Percentiles rank a stretch among this genome's conserved stretches.
phyloP scores from a whole-genome alignment of 2,113 vertebrate species.

The Loxodonta africana region DNA sequence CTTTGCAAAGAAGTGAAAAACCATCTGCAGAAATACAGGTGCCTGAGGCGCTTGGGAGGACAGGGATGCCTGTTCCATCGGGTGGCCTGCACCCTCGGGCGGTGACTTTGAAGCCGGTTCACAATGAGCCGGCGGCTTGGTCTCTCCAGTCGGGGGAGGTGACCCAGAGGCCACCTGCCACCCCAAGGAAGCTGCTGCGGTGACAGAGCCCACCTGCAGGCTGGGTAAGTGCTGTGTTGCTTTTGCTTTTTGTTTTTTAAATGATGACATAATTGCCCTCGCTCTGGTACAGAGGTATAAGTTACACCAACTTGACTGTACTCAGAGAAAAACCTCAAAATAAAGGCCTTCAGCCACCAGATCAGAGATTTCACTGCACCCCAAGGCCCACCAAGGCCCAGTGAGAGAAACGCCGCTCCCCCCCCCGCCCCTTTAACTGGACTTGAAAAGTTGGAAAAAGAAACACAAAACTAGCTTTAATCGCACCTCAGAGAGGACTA shows the following conservation, averaged over 20 bases:
- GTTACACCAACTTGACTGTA: neutral
- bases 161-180: neutral
- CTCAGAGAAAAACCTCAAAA: neutral
- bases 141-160: neutral
- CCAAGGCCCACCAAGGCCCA: neutral
- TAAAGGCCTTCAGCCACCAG: neutral
- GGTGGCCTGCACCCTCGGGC: neutral
- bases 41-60: neutral
- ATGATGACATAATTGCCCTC: too few relatives aligned
- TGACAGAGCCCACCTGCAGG: accelerated
- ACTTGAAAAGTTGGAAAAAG: neutral
- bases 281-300: accelerated
- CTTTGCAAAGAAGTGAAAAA: neutral
- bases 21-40: neutral
- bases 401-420: neutral
- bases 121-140: too few relatives aligned
- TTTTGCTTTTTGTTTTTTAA: neutral
- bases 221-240: neutral
- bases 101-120: too few relatives aligned
- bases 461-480: neutral
- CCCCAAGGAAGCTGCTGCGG: accelerated
- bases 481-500: neutral
- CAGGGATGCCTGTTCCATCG: too few relatives aligned
- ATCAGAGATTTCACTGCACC: too few relatives aligned
- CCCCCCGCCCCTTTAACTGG: neutral